These are phyloP conservation scores for Zaprionus ornatus DNA, from an alignment of 1,140 invertebrate species.

Conservation along the genomic window DNA sequence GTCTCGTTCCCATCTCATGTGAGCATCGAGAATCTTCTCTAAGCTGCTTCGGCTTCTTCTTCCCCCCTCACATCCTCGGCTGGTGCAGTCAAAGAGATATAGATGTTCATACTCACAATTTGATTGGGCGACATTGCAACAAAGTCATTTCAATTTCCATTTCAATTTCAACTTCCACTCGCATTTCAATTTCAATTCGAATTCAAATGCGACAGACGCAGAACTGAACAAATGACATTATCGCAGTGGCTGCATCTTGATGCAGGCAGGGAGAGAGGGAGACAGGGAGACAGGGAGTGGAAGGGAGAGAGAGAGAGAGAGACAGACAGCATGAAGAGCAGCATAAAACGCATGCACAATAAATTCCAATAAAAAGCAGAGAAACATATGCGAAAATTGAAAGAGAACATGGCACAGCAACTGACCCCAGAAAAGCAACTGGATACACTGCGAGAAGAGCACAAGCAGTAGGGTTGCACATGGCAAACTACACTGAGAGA, in stretches of 20 bases:
- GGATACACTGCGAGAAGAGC: constrained; percentile 16
- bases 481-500: not conserved
- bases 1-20: too few species aligned
- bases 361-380: constrained; percentile 73
- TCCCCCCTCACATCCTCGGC: not conserved
- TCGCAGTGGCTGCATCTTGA: constrained; percentile 53
- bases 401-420: constrained; percentile 27
- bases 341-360: constrained; percentile 53
- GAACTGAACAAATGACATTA: constrained; percentile 61
- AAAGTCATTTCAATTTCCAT: constrained; percentile 80
- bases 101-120: constrained; percentile 27
- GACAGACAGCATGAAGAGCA: not conserved
- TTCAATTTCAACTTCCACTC: constrained; percentile 62
- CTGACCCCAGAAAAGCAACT: constrained; percentile 1
- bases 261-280: constrained; percentile 6
- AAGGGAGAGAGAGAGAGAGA: constrained; percentile 6
- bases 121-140: constrained; percentile 72
- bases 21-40: not conserved
- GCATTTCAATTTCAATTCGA: constrained; percentile 62
- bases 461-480: not conserved
- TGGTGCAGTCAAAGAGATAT: not conserved
- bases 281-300: constrained; percentile 2
- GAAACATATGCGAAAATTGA: constrained; percentile 36
- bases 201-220: constrained; percentile 56
- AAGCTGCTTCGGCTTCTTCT: not conserved